Evolutionary conservation across 2,113 vertebrate genomes (phyloP), one percentile per base, ranked within the genome.

Genomic region (Myrmophylax atrothorax): DNA sequence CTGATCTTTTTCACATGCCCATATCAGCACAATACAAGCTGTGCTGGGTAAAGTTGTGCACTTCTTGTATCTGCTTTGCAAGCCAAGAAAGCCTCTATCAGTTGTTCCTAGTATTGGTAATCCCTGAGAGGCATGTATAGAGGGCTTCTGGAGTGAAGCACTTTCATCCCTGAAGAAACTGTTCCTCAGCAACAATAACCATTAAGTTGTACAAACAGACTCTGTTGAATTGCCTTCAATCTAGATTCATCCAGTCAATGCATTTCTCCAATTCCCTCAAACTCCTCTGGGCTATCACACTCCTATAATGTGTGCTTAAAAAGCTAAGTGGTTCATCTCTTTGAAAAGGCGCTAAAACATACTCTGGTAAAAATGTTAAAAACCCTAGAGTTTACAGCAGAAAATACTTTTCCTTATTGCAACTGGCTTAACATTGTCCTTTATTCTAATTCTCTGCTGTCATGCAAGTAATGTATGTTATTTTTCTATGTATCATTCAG

Each of bases 11-110:
- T 67, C 18, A 11, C 33, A 49, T 6, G 8, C 9, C 29, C 33
- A 37, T 42, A 50, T 19, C 23, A 46, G 38, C 1, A 1, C 10
- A 37, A 38, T 12, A 58, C 8, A 55, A 64, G 28, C 18, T 72
- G 9, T 0, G 0, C 18, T 42, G 64, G 25, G 3, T 15, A 44
- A 59, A 38, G 8, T 40, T 4, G 16, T 47, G 16, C 9, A 37
- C 5, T 49, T 85, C 13, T 37, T n/a, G 29, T 6, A 20, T 50
- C 74, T 70, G 8, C 28, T 76, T 72, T 77, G 33, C 75, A 79
- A 80, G 6, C 3, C 22, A 29, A 33, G 14, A 10, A 60, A 35
- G 3, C 7, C 0, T 10, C 40, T 1, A 18, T 67, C 67, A 23
- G 17, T 33, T 33, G 58, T 40, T 72, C 16, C 31, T 49, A 18